A percentile compares a stretch with the other conserved stretches of the same genome.
phyloP scores from a whole-genome alignment of 2,888 invertebrate genomes.

The Melinaea menophilus region DNA sequence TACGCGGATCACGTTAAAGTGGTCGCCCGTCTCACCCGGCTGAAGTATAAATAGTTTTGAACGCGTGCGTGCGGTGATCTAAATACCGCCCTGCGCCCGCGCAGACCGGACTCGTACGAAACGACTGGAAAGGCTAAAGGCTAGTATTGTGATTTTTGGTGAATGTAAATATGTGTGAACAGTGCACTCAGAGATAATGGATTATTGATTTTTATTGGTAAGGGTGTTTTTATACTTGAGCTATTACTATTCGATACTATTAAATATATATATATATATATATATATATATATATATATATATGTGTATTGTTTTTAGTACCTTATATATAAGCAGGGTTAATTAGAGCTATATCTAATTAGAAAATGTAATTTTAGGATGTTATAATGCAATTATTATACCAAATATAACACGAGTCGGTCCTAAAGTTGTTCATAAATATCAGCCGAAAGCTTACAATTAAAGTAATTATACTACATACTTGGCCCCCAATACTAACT shows the following conservation, averaged over 20 bases:
- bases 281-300: not conserved
- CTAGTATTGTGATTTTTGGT: slow-evolving; percentile 21
- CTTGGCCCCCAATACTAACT: no score
- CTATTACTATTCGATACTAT: not conserved
- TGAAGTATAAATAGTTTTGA: slow-evolving; percentile 60
- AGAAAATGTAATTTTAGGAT: no score
- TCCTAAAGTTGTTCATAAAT: no score
- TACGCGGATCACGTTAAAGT: slow-evolving; percentile 38
- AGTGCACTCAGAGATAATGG: slow-evolving; percentile 60
- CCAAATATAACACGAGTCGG: no score
- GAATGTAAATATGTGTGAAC: slow-evolving; percentile 67
- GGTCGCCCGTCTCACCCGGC: slow-evolving; percentile 54
- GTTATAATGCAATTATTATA: no score
- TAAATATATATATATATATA: not conserved
- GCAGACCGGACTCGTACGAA: slow-evolving; percentile 58
- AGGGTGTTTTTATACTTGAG: slow-evolving; percentile 9
- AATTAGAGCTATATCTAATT: no score
- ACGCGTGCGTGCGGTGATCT: slow-evolving; percentile 53
- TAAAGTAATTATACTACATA: no score
- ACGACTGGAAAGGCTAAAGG: slow-evolving; percentile 69
- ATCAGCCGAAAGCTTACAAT: no score
- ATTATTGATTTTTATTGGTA: slow-evolving; percentile 45
- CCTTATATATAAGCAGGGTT: no score
- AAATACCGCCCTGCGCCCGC: slow-evolving; percentile 64
- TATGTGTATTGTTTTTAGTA: no score